Base-by-base conservation (phyloP, 64 coral and sea anemone genomes). In the Stichodactyla helianthus region DNA sequence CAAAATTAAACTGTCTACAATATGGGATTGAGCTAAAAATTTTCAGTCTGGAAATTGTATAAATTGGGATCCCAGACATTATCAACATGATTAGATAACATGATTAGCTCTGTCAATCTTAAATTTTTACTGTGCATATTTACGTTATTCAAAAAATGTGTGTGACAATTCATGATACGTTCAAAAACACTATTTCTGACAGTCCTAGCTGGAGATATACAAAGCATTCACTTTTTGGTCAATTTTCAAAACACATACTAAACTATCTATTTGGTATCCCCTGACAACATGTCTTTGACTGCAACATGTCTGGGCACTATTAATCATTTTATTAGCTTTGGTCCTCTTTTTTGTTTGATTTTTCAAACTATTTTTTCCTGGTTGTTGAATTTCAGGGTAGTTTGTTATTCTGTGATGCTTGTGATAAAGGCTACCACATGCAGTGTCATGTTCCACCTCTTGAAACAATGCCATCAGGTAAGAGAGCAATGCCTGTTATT, bases 381-480 rank as follows among this genome's bases (percentile, higher is more conserved):
- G 9, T 74, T 74, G 10, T 74, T 13, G 4, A 11, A 74, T 74
- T 82, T 5, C 82, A 99, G 97, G 86, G 97, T 85, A 99, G 97
- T 77, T 88, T 99, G 82, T 71, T 99, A 12, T 99, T 99, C 77
- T 99, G 97, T 88, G 97, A 99, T 91, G 97, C 97, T 18, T 99
- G 97, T 86, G 97, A 99, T 89, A 99, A 99, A 86, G 97, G 97
- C 6, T 99, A 99, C 82, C 97, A 99, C 17, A 99, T 99, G 97
- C 97, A 99, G 20, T 99, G 97, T 19, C 97, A 99, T 91, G 93
- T 94, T 6, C 97, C 97, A 20, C 93, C 93, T 31, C 88, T 99
- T 25, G 90, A 88, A 22, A 90, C 88, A 9, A 99, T 95, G 91
- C 97, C 97, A 12, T 94, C 88, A 90, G 97, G 97, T 99, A n/a